Percentiles rank a stretch among this genome's conserved stretches.
Evolutionary conservation across 2,888 invertebrate genomes (phyloP).

Genomic region (Pristionchus exspectatus): DNA sequence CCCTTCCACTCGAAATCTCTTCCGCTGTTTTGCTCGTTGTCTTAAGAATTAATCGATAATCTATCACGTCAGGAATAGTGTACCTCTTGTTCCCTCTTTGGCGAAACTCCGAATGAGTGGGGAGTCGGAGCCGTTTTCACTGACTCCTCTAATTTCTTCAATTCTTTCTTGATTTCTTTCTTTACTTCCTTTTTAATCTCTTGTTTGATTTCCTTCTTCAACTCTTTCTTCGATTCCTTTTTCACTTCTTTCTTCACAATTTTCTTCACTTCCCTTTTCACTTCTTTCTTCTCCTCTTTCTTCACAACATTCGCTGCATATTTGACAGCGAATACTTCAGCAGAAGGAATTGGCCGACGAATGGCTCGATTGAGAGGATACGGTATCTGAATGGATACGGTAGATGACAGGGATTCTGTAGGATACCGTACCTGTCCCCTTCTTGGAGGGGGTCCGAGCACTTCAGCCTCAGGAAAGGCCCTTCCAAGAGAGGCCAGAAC

Average conservation of each 20-base stretch:
- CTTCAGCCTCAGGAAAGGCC: not conserved
- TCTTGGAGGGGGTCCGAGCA: not conserved
- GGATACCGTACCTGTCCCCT: slow-evolving; percentile 4
- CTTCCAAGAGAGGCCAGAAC: slow-evolving; percentile 1
- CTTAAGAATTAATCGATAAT: not conserved
- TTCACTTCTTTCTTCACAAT: not conserved
- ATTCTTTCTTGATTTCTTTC: not conserved
- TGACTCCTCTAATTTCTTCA: not conserved
- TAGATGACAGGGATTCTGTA: not conserved
- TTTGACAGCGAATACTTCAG: slow-evolving; percentile 23
- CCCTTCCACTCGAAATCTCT: slow-evolving; percentile 29
- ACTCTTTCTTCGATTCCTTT: not conserved
- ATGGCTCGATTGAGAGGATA: slow-evolving; percentile 9
- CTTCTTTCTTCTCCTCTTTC: slow-evolving; percentile 11
- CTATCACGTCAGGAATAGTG: not conserved
- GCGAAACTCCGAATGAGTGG: not conserved
- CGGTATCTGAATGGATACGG: slow-evolving; percentile 9
- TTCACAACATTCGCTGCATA: not conserved
- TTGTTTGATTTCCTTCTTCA: not conserved
- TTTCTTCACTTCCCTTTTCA: not conserved
- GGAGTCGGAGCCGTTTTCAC: not conserved
- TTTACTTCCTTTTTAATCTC: not conserved
- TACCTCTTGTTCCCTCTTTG: not conserved
- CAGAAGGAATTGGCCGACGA: slow-evolving; percentile 5
- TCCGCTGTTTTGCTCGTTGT: slow-evolving; percentile 32